phyloP scores from a whole-genome alignment of 2,797 vertebrate species.

The Premnoplex brunnescens region DNA sequence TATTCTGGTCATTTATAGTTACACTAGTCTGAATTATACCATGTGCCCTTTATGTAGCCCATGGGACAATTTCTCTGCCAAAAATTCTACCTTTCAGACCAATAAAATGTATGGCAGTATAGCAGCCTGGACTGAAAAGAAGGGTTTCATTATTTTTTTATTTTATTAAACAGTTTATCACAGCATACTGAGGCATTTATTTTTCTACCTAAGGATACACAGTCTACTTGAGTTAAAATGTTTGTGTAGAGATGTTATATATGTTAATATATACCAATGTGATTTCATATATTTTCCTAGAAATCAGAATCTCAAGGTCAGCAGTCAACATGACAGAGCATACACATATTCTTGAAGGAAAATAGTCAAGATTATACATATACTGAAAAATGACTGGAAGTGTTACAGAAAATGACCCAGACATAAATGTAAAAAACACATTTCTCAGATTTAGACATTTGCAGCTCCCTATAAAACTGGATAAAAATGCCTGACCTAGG shows the following conservation, averaged over 20 bases:
- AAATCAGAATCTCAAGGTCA: neutral
- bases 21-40: constrained; percentile 9
- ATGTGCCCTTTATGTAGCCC: constrained; percentile 16
- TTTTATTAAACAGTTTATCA: constrained; percentile 50
- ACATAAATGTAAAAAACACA: neutral
- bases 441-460: neutral
- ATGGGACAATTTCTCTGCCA: constrained; percentile 7
- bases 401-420: neutral
- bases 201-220: neutral
- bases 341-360: neutral
- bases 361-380: neutral
- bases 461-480: neutral
- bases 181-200: neutral
- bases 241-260: constrained; percentile 19
- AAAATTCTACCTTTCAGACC: constrained; percentile 32
- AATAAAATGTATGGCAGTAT: constrained; percentile 4
- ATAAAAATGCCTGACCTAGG: neutral
- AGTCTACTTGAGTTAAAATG: neutral
- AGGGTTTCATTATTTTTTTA: constrained; percentile 50
- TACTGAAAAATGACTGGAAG: neutral
- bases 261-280: neutral
- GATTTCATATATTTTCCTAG: constrained; percentile 31
- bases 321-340: neutral
- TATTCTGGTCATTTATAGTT: constrained; percentile 41
- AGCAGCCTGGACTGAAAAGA: constrained; percentile 9